Evolutionary conservation across 2,888 invertebrate genomes (phyloP).

Genomic region (Dendrolimus pini): DNA sequence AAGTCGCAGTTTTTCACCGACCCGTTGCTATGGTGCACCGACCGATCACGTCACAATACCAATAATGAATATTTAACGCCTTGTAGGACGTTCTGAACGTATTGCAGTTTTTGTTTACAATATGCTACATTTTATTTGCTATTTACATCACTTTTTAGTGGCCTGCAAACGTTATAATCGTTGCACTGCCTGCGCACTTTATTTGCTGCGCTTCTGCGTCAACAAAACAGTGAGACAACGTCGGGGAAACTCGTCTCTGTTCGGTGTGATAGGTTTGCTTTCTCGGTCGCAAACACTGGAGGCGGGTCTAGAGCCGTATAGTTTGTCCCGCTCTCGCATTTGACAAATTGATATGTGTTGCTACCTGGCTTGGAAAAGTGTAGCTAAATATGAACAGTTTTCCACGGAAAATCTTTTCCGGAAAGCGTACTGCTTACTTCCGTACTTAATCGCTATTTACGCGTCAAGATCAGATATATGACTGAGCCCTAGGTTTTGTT

Average conservation of each 20-base stretch:
- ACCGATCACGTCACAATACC: constrained; percentile 41
- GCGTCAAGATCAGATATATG: no score
- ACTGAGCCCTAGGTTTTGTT: no score
- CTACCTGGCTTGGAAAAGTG: constrained; percentile 13
- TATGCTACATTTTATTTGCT: constrained; percentile 46
- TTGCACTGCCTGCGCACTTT: constrained; percentile 73
- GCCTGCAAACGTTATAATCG: constrained; percentile 68
- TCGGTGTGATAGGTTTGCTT: constrained; percentile 29
- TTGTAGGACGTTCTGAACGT: constrained; percentile 15
- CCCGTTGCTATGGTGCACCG: constrained; percentile 51
- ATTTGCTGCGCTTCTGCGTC: constrained; percentile 71
- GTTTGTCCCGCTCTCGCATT: constrained; percentile 40
- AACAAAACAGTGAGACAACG: constrained; percentile 46
- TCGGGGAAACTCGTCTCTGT: constrained; percentile 31
- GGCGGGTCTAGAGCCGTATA: constrained; percentile 5
- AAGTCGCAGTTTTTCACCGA: constrained; percentile 59
- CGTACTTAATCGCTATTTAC: no score
- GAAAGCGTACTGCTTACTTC: no score
- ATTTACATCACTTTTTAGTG: constrained; percentile 67
- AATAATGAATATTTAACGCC: constrained; percentile 16
- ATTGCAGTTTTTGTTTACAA: constrained; percentile 46
- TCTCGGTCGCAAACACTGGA: constrained; percentile 47
- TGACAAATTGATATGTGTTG: constrained; percentile 45
- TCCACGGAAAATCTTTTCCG: no score
- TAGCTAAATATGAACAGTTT: no score